phyloP scores from a whole-genome alignment of 1,140 invertebrate genomes.

The Lamellibrachia luymesi region DNA sequence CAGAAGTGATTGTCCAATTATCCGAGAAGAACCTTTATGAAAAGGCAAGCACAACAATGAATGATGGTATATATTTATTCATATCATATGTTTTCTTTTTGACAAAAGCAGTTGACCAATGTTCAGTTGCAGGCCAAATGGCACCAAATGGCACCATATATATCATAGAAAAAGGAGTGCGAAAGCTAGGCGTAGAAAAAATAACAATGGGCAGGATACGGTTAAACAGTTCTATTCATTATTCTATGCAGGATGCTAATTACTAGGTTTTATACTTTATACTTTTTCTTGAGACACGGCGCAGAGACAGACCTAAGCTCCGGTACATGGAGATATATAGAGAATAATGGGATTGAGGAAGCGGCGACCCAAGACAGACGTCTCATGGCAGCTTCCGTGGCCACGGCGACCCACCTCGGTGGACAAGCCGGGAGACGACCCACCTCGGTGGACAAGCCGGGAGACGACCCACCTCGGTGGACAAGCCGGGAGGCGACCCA shows the following conservation, averaged over 20 bases:
- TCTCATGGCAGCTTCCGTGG: no score
- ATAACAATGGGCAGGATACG: not conserved
- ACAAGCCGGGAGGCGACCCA: no score
- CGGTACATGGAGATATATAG: no score
- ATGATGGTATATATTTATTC: not conserved
- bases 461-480: no score
- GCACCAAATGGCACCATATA: no score
- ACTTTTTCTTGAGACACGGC: no score
- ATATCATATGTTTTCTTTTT: not conserved
- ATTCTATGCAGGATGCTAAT: not conserved
- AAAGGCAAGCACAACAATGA: not conserved
- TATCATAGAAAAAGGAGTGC: not conserved
- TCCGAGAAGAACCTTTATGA: not conserved
- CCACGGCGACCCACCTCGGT: no score
- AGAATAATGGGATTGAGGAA: no score
- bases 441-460: no score
- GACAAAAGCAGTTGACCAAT: not conserved
- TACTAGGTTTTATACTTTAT: not conserved
- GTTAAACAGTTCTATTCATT: not conserved
- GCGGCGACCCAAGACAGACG: no score
- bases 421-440: no score
- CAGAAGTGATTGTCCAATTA: not conserved
- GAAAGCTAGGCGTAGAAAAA: not conserved
- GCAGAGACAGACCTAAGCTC: no score
- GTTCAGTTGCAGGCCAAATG: not conserved